These are phyloP conservation scores for Leptestheria dahalacensis DNA, from an alignment of 1,140 invertebrate genomes.

Conservation along the genomic window DNA sequence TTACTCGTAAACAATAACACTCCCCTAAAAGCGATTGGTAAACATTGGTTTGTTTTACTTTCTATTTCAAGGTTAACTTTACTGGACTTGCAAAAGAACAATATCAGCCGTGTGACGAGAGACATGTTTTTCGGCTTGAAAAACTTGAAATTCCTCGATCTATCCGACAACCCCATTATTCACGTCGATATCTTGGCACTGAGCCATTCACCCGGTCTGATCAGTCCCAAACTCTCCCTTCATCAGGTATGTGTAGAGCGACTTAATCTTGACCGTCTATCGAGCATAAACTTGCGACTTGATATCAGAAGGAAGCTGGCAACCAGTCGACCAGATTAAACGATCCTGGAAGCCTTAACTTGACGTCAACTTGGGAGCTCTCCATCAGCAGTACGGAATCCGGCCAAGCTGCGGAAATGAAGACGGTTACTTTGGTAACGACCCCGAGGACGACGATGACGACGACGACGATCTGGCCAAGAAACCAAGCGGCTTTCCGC, in stretches of 20 bases:
- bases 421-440: not conserved
- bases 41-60: not conserved
- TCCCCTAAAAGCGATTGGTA: no score
- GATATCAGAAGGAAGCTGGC: no score
- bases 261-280: no score
- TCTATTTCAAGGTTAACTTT: not conserved
- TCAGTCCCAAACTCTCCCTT: not conserved
- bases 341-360: not conserved
- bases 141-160: not conserved
- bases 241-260: not conserved
- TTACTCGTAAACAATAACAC: no score
- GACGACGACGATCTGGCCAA: not conserved
- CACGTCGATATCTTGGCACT: not conserved
- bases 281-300: no score
- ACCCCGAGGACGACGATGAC: not conserved
- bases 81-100: not conserved
- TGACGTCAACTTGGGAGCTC: not conserved
- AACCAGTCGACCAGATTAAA: no score
- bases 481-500: not conserved
- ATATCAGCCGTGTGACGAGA: not conserved
- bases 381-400: no score
- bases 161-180: slow-evolving; percentile 1
- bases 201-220: not conserved
- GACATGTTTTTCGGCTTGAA: not conserved
- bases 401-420: not conserved